Percentiles rank a stretch among this genome's conserved stretches.
Conservation (phyloP, 2,888 invertebrate genomes). For the Rhingia campestris region DNA sequence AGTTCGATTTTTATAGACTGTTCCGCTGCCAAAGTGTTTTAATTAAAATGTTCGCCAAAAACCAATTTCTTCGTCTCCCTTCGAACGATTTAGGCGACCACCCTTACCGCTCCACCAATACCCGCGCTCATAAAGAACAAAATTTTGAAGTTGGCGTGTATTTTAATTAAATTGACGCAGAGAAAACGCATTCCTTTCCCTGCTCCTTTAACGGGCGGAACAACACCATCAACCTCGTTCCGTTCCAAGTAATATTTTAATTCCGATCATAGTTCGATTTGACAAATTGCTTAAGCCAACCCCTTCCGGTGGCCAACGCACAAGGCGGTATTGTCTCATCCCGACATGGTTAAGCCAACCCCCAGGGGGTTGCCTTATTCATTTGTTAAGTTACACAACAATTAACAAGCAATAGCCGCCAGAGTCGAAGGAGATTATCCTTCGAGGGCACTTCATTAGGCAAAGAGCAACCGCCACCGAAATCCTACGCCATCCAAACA, state of each 20-base stretch:
- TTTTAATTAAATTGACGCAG: conserved; percentile 66
- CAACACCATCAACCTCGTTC: conserved; percentile 24
- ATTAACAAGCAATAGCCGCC: conserved; percentile 69
- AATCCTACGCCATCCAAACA: conserved; percentile 10
- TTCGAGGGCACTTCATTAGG: conserved; percentile 66
- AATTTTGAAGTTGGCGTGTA: conserved; percentile 64
- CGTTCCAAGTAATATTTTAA: conserved; percentile 71
- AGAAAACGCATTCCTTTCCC: conserved; percentile 63
- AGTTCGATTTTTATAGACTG: conserved; percentile 20
- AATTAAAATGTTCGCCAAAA: conserved; percentile 59
- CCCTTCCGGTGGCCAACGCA: conserved; percentile 3
- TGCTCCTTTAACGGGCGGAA: neutral
- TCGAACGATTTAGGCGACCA: conserved; percentile 44
- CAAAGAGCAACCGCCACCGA: conserved; percentile 34
- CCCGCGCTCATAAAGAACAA: conserved; percentile 44
- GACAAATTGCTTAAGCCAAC: conserved; percentile 66
- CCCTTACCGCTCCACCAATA: conserved; percentile 1
- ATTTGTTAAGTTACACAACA: conserved; percentile 73
- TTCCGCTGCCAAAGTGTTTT: conserved; percentile 39
- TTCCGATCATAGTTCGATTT: conserved; percentile 69
- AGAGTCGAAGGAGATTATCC: conserved; percentile 64
- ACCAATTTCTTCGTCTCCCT: neutral
- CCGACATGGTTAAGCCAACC: conserved; percentile 20
- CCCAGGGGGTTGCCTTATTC: conserved; percentile 42
- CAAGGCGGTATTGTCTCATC: conserved; percentile 3